Conservation (phyloP, 2,113 vertebrate genomes). For the Xiphias gladius region DNA sequence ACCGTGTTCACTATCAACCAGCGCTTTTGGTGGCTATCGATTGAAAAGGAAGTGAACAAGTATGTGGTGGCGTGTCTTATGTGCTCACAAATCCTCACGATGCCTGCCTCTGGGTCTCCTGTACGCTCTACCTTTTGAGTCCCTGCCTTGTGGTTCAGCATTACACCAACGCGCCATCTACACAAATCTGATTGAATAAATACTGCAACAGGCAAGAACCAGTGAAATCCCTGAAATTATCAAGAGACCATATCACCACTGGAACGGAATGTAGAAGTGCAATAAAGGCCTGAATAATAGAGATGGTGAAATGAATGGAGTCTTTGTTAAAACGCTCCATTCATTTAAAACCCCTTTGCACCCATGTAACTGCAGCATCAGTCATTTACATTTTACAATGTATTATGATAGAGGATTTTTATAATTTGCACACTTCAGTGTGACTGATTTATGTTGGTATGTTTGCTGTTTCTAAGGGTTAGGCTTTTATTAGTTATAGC, state of each 20-base stretch:
- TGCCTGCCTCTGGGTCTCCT: too few species aligned
- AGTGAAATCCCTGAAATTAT: background rate
- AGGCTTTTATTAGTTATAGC: conserved; percentile 1
- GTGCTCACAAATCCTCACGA: too few species aligned
- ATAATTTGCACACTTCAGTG: background rate
- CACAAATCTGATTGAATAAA: conserved; percentile 26
- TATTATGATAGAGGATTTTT: background rate
- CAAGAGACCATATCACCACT: background rate
- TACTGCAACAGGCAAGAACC: background rate
- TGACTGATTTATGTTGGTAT: conserved; percentile 16
- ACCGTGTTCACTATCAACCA: too few species aligned
- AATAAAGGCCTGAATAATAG: background rate
- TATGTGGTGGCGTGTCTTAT: too few species aligned
- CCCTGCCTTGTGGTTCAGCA: too few species aligned
- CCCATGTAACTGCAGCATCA: background rate
- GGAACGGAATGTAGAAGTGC: background rate
- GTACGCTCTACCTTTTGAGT: too few species aligned
- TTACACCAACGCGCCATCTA: conserved; percentile 17
- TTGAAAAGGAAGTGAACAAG: too few species aligned
- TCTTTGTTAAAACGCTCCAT: background rate
- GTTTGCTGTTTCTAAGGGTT: conserved; percentile 7
- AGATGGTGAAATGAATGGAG: background rate
- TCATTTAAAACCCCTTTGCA: too few species aligned
- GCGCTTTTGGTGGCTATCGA: too few species aligned
- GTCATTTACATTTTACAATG: background rate